Evolutionary conservation across 1,140 invertebrate species (phyloP).

Genomic region (Pseudomyrmex dendroicus): DNA sequence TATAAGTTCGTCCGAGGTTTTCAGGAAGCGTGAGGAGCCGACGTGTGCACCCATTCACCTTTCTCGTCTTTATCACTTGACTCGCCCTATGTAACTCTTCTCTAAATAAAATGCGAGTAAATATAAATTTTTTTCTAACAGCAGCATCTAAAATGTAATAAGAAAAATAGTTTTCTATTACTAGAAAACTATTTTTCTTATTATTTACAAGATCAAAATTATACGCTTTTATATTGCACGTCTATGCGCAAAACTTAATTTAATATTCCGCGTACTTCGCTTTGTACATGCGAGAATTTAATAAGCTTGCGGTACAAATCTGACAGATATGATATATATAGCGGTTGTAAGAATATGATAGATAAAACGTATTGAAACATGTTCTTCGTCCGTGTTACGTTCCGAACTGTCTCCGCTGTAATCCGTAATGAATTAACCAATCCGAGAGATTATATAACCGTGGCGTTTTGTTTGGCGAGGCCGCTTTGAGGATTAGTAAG

Average conservation of each 20-base stretch:
- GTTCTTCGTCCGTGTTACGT: neutral
- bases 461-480: conserved; percentile 71
- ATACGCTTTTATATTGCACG: too few relatives aligned
- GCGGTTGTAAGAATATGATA: neutral
- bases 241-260: too few relatives aligned
- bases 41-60: conserved; percentile 27
- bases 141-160: too few relatives aligned
- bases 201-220: too few relatives aligned
- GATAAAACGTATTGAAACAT: conserved; percentile 16
- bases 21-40: conserved; percentile 59
- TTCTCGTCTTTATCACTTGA: neutral
- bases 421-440: conserved; percentile 69
- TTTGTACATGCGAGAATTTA: neutral
- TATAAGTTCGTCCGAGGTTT: conserved; percentile 64
- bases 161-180: too few relatives aligned
- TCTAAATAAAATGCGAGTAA: too few relatives aligned
- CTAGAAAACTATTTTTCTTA: too few relatives aligned
- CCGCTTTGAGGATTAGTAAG: conserved; percentile 69
- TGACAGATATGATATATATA: neutral
- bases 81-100: too few relatives aligned
- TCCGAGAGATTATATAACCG: conserved; percentile 70
- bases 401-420: conserved; percentile 42
- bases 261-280: too few relatives aligned
- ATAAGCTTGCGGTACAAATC: neutral
- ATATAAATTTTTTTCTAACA: too few relatives aligned